Conservation (phyloP, 1,140 invertebrate species). For the Caerostris extrusa region DNA sequence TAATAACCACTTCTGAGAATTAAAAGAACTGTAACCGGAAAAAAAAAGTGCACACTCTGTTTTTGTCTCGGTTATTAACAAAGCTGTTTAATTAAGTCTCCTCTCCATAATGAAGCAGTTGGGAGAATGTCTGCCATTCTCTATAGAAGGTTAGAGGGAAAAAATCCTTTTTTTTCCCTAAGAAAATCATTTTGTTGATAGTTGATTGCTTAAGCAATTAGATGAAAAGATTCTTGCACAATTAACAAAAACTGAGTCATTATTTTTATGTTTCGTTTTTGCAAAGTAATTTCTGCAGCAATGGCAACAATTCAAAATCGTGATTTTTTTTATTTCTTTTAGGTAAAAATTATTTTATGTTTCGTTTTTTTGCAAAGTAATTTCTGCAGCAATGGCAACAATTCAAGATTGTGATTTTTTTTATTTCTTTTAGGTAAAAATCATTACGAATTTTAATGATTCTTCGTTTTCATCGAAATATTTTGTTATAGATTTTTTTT, state of each 20-base stretch:
- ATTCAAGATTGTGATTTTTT: not conserved
- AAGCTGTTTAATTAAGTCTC: conserved; percentile 54
- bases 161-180: not conserved
- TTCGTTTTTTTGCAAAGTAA: not conserved
- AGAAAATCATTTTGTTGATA: conserved; percentile 70
- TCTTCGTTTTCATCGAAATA: not conserved
- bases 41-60: not conserved
- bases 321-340: not conserved
- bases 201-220: conserved; percentile 65
- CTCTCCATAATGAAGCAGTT: conserved; percentile 31
- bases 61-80: conserved; percentile 34
- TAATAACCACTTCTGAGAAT: not conserved
- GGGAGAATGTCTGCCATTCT: not conserved
- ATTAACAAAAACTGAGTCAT: conserved; percentile 31
- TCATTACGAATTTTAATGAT: conserved; percentile 9
- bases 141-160: not conserved
- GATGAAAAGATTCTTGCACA: conserved; percentile 32
- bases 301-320: not conserved
- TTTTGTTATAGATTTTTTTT: not conserved
- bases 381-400: too few species aligned
- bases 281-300: not conserved
- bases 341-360: not conserved
- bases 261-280: not conserved
- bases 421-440: not conserved
- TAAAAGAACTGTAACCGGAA: not conserved